Evolutionary conservation across 2,113 vertebrate genomes (phyloP).

Genomic region (Mandrillus leucophaeus): DNA sequence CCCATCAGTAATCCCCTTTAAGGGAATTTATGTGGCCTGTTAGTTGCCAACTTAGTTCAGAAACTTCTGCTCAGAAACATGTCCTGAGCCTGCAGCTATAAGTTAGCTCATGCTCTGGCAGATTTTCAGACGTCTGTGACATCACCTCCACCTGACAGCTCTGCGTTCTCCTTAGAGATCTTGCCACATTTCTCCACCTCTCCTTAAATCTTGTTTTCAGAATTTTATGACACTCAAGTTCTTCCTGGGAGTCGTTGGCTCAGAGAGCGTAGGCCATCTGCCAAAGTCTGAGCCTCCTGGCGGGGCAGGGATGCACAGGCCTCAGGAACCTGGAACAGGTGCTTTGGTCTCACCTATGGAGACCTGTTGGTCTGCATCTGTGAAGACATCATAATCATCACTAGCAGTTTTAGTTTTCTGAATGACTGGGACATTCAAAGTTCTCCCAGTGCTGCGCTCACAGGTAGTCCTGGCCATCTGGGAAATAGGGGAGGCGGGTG

Average conservation of each 20-base stretch:
- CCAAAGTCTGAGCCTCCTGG: constrained; percentile 7
- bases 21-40: neutral
- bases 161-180: neutral
- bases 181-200: neutral
- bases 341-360: constrained; percentile 41
- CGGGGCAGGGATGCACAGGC: neutral
- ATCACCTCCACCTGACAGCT: constrained; percentile 51
- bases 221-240: neutral
- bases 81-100: neutral
- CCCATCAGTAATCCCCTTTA: neutral
- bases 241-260: constrained; percentile 43
- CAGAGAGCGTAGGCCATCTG: neutral
- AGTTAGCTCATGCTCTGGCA: constrained; percentile 51
- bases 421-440: constrained; percentile 58
- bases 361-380: constrained; percentile 25
- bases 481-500: neutral
- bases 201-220: neutral
- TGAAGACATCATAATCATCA: constrained; percentile 41
- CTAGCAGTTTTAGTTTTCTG: constrained; percentile 63
- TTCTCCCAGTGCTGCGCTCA: neutral
- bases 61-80: constrained; percentile 12
- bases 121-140: neutral
- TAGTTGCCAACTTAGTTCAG: constrained; percentile 27
- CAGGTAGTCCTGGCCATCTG: constrained; percentile 4
- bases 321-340: constrained; percentile 62